phyloP scores from a whole-genome alignment of 2,797 vertebrate species.

The Ibycter americanus region DNA sequence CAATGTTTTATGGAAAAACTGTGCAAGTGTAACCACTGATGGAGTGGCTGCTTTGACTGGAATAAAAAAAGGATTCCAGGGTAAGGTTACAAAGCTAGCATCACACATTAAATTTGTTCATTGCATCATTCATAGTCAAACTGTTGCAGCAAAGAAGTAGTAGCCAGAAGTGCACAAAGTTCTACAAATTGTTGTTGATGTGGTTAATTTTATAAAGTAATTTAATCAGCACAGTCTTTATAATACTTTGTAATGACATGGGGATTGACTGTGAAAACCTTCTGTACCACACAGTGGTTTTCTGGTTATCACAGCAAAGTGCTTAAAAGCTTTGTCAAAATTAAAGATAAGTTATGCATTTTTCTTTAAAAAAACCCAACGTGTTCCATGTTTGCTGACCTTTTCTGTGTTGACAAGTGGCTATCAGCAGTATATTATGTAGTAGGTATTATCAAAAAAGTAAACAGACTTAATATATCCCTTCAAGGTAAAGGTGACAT shows the following conservation, averaged over 20 bases:
- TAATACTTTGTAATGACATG: neutral
- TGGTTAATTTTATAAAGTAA: neutral
- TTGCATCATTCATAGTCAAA: neutral
- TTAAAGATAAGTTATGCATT: neutral
- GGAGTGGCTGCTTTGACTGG: neutral
- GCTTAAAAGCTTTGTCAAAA: neutral
- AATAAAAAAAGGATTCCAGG: neutral
- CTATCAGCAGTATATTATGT: neutral
- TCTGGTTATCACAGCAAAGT: fast-evolving
- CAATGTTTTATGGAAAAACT: neutral
- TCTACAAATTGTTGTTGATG: fast-evolving
- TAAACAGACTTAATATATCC: neutral
- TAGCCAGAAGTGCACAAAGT: neutral
- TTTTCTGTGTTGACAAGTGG: neutral
- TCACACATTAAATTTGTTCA: neutral
- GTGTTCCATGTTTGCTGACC: neutral
- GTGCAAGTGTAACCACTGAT: neutral
- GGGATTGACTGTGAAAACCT: neutral
- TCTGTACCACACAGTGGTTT: neutral
- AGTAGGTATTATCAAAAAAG: neutral
- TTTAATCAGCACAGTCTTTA: neutral
- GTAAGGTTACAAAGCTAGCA: neutral
- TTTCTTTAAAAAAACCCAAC: neutral
- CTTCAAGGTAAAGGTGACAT: neutral
- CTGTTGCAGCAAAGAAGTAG: neutral